These are phyloP conservation scores for Ectobius pallidus DNA, from an alignment of 2,888 invertebrate species.

Conservation along the genomic window DNA sequence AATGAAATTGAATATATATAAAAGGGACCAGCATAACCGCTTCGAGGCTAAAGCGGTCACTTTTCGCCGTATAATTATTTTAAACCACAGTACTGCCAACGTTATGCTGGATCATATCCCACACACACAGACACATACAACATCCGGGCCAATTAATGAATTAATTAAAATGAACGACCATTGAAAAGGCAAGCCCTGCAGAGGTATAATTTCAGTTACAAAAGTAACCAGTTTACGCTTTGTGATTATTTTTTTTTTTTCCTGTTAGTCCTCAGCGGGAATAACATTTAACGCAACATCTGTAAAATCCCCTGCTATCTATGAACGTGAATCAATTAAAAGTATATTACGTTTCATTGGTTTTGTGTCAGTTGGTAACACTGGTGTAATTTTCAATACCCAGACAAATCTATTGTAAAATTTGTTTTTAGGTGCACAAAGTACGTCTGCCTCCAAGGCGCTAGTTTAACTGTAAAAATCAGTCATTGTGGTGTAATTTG, in stretches of 20 bases:
- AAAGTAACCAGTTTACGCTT: conserved; percentile 23
- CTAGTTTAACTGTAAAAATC: conserved; percentile 16
- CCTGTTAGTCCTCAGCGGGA: not conserved
- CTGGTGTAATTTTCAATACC: conserved; percentile 17
- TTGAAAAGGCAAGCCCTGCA: conserved; percentile 21
- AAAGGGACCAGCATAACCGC: conserved; percentile 18
- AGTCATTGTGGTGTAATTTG: not conserved
- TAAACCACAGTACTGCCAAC: not conserved
- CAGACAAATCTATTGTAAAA: conserved; percentile 27
- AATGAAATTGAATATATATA: conserved; percentile 33
- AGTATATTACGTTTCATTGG: conserved; percentile 30
- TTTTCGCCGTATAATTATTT: conserved; percentile 29
- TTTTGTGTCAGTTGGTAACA: conserved; percentile 26
- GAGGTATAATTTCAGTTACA: conserved; percentile 28
- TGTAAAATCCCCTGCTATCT: conserved; percentile 17
- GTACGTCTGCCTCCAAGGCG: not conserved
- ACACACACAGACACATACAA: conserved; percentile 11
- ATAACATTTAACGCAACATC: conserved; percentile 5
- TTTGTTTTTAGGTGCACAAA: conserved; percentile 18
- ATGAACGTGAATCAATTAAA: conserved; percentile 29
- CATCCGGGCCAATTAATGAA: conserved; percentile 35
- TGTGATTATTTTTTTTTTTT: conserved; percentile 11
- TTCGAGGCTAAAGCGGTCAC: conserved; percentile 18
- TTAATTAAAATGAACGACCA: conserved; percentile 34
- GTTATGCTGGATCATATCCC: not conserved